A percentile compares a stretch with the other conserved stretches of the same genome.
Conservation (phyloP, 2,113 vertebrate genomes). For the Hippotragus niger region DNA sequence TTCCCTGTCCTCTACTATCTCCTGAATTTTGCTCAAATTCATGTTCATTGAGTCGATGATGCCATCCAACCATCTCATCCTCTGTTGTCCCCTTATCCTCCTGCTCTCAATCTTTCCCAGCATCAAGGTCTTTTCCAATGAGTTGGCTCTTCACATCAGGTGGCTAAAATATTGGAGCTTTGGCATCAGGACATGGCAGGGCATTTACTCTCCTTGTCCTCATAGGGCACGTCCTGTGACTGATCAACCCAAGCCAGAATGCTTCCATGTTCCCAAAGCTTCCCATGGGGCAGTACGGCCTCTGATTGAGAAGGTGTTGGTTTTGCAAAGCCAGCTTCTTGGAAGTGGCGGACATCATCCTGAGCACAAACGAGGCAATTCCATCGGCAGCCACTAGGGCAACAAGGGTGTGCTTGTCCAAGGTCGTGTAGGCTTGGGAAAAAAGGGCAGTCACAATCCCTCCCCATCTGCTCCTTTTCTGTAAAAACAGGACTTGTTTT, state of each 20-base stretch:
- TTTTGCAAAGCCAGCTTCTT: background rate
- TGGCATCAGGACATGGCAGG: background rate
- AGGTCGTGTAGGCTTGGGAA: too few relatives aligned
- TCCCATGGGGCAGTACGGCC: background rate
- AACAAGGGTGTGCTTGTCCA: too few relatives aligned
- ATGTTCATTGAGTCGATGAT: background rate
- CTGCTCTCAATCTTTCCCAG: background rate
- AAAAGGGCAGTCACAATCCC: background rate
- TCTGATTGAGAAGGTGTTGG: background rate
- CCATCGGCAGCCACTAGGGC: background rate
- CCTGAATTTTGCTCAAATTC: background rate
- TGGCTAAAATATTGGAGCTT: background rate
- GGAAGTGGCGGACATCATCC: background rate
- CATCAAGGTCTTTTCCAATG: background rate
- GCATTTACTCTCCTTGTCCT: background rate
- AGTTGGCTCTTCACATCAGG: background rate
- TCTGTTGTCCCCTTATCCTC: background rate
- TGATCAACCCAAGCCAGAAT: background rate
- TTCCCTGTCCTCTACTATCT: background rate
- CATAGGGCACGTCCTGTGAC: background rate
- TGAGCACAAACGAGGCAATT: background rate
- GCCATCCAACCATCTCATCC: background rate
- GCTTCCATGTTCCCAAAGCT: background rate
- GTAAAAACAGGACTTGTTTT: constrained; percentile 4
- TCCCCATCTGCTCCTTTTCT: background rate